phyloP scores from a whole-genome alignment of 1,140 invertebrate genomes.

The Hylaeus anthracinus region DNA sequence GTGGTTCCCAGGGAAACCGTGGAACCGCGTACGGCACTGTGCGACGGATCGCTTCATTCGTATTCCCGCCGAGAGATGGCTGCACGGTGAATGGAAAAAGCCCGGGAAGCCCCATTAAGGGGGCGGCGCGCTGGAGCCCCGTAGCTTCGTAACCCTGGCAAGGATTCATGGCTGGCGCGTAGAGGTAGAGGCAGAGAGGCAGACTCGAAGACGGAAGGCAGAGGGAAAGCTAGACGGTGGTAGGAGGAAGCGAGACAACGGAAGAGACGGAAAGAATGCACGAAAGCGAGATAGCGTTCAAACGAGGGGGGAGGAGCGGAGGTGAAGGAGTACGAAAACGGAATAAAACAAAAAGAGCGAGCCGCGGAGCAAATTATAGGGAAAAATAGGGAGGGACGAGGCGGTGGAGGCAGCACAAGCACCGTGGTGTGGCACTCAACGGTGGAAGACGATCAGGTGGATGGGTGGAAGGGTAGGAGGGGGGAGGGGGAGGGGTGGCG shows the following conservation, averaged over 20 bases:
- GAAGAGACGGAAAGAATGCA: not conserved
- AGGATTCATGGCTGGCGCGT: constrained; percentile 79
- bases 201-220: constrained; percentile 42
- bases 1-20: not conserved
- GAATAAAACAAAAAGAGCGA: constrained; percentile 66
- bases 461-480: constrained; percentile 56
- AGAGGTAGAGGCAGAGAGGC: constrained; percentile 50
- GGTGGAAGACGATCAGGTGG: constrained; percentile 57
- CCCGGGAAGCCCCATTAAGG: constrained; percentile 77
- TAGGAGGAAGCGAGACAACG: constrained; percentile 4
- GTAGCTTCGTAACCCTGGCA: constrained; percentile 65
- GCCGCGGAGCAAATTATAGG: constrained; percentile 77
- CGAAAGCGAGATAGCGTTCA: constrained; percentile 2
- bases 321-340: constrained; percentile 68
- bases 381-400: constrained; percentile 71
- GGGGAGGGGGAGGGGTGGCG: constrained; percentile 76
- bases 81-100: constrained; percentile 74
- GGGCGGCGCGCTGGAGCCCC: constrained; percentile 74
- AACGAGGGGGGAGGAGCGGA: constrained; percentile 10
- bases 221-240: constrained; percentile 40
- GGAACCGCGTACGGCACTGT: constrained; percentile 21
- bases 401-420: constrained; percentile 50
- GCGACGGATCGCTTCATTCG: constrained; percentile 24
- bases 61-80: constrained; percentile 71
- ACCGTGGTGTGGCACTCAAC: constrained; percentile 44